Conservation (phyloP, 2,797 vertebrate species). For the Melanotaenia maccullochi region DNA sequence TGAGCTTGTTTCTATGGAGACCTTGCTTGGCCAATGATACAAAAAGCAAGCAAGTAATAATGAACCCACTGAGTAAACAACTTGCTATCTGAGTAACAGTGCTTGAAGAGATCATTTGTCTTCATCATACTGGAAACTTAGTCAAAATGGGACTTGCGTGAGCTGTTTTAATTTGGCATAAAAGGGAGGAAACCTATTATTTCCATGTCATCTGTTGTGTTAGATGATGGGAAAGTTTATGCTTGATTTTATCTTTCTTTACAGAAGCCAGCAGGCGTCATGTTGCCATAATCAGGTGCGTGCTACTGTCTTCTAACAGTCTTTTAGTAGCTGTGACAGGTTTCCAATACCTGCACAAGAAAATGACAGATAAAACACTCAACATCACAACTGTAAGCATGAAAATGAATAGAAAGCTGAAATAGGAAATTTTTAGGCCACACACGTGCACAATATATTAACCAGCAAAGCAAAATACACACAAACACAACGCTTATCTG, state of each 20-base stretch:
- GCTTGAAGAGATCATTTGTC: constrained; percentile 35
- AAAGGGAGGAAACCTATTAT: constrained; percentile 1
- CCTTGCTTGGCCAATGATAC: constrained; percentile 38
- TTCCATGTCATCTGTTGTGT: neutral
- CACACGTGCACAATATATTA: constrained; percentile 51
- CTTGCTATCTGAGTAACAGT: constrained; percentile 13
- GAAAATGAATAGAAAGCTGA: constrained; percentile 56
- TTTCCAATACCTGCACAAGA: constrained; percentile 50
- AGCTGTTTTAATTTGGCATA: constrained; percentile 35
- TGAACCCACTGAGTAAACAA: constrained; percentile 38
- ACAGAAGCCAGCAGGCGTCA: constrained; percentile 42
- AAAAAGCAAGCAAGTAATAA: constrained; percentile 45
- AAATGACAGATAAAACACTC: constrained; percentile 41
- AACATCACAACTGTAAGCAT: constrained; percentile 64
- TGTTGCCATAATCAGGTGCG: constrained; percentile 38
- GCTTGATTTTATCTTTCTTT: constrained; percentile 10
- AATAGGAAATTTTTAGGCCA: constrained; percentile 69
- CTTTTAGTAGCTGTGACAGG: constrained; percentile 30
- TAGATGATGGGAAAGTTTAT: constrained; percentile 9
- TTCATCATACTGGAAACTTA: constrained; percentile 34
- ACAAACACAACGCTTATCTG: constrained; percentile 71
- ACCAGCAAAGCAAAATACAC: constrained; percentile 58
- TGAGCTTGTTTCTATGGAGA: constrained; percentile 69
- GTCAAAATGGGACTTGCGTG: constrained; percentile 28
- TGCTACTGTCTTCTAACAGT: constrained; percentile 41